Conservation (phyloP, 1,140 invertebrate species). For the Drosophila pseudoobscura region DNA sequence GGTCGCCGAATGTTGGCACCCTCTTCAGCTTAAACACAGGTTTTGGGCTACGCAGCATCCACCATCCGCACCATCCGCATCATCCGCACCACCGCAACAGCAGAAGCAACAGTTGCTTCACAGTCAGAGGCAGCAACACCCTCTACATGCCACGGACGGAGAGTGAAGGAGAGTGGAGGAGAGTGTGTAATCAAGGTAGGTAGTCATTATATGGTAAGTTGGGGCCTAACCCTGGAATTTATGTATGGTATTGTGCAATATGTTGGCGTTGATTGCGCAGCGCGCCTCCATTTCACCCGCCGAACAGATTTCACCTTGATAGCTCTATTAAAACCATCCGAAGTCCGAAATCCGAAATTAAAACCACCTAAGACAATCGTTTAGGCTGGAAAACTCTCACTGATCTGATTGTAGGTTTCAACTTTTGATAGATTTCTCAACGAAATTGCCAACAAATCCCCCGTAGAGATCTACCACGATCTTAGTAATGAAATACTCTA, state of each 20-base stretch:
- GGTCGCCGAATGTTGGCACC: constrained; percentile 65
- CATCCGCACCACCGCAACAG: neutral
- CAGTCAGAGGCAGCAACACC: constrained; percentile 42
- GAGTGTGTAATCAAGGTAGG: constrained; percentile 79
- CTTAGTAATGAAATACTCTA: no score
- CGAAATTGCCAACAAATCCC: no score
- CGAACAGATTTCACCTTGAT: constrained; percentile 48
- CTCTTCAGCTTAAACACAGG: constrained; percentile 77
- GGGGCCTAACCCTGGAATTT: constrained; percentile 58
- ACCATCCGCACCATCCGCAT: no score
- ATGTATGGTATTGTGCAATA: constrained; percentile 64
- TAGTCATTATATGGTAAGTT: constrained; percentile 79
- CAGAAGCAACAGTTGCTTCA: constrained; percentile 33
- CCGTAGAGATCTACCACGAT: no score
- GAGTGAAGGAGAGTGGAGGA: constrained; percentile 6
- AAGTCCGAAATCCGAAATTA: constrained; percentile 16
- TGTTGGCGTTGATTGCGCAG: constrained; percentile 54
- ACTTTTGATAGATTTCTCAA: neutral
- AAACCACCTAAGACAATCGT: constrained; percentile 36
- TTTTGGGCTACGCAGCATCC: constrained; percentile 41
- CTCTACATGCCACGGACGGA: constrained; percentile 45
- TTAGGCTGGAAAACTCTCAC: neutral
- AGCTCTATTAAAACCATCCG: constrained; percentile 54
- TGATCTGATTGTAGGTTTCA: no score
- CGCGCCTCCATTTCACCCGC: neutral